These are phyloP conservation scores for Danaus chrysippus DNA, from an alignment of 2,888 invertebrate genomes.

Conservation along the genomic window DNA sequence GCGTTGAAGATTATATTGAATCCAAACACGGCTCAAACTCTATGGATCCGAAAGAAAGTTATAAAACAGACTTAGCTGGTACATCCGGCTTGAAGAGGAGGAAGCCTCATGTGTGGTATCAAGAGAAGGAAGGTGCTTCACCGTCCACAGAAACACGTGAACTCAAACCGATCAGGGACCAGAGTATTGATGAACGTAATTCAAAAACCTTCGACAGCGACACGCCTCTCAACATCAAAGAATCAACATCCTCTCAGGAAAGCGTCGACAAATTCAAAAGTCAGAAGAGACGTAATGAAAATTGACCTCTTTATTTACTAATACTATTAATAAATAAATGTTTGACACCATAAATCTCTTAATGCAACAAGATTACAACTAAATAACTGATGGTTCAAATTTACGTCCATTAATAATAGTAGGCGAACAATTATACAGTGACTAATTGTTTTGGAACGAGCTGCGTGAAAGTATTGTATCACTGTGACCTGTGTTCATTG, in stretches of 20 bases:
- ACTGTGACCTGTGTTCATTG: slow-evolving; percentile 39
- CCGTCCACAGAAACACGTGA: slow-evolving; percentile 18
- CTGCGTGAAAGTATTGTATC: slow-evolving; percentile 18
- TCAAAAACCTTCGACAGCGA: slow-evolving; percentile 27
- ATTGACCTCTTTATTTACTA: no score
- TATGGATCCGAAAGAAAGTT: background rate
- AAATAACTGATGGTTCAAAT: background rate
- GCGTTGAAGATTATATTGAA: slow-evolving; percentile 33
- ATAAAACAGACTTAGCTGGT: background rate
- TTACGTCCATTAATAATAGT: background rate
- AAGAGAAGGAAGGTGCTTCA: slow-evolving; percentile 8
- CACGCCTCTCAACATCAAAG: slow-evolving; percentile 11
- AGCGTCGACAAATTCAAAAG: background rate
- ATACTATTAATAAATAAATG: no score
- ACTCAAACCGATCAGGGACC: slow-evolving; percentile 25
- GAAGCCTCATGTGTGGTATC: slow-evolving; percentile 17
- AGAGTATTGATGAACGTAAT: slow-evolving; percentile 25
- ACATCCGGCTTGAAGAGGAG: slow-evolving; percentile 14
- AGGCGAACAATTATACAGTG: background rate
- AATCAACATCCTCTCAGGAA: background rate
- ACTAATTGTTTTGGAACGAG: slow-evolving; percentile 9
- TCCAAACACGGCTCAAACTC: slow-evolving; percentile 17
- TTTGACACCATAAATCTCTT: no score
- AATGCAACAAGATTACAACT: background rate
- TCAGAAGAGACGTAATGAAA: background rate